Conservation (phyloP, 2,888 invertebrate species). For the Latheticus oryzae region DNA sequence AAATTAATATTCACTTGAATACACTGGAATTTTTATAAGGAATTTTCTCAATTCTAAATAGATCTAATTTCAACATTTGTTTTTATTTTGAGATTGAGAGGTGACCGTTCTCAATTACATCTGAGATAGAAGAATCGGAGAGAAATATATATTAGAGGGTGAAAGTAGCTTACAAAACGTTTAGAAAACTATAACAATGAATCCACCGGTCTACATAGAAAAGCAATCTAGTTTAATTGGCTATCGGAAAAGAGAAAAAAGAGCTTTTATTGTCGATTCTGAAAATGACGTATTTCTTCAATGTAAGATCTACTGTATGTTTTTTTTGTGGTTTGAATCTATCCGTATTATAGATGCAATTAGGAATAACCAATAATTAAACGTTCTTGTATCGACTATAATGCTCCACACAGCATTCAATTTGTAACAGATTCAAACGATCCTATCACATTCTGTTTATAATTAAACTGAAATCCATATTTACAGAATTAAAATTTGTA, state of each 20-base stretch:
- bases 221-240: conserved; percentile 32
- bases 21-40: too few relatives aligned
- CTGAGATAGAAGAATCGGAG: conserved; percentile 6
- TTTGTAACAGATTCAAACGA: conserved; percentile 32
- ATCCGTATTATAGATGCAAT: conserved; percentile 20
- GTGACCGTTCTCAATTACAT: background rate
- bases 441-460: conserved; percentile 8
- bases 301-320: conserved; percentile 5
- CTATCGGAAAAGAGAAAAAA: conserved; percentile 16
- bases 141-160: conserved; percentile 10
- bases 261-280: conserved; percentile 2
- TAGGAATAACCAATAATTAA: conserved; percentile 31
- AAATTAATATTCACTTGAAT: too few relatives aligned
- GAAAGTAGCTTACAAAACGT: conserved; percentile 17
- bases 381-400: conserved; percentile 37
- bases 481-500: too few relatives aligned
- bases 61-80: too few relatives aligned
- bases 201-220: conserved; percentile 19
- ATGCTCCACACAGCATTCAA: conserved; percentile 32
- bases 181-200: conserved; percentile 16
- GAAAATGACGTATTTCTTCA: too few relatives aligned
- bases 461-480: conserved; percentile 16
- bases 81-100: too few relatives aligned
- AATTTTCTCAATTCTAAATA: too few relatives aligned
- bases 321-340: conserved; percentile 18